Percentiles rank a stretch among this genome's conserved stretches.
Conservation (phyloP, 2,888 invertebrate genomes). For the Plagodis dolabraria region DNA sequence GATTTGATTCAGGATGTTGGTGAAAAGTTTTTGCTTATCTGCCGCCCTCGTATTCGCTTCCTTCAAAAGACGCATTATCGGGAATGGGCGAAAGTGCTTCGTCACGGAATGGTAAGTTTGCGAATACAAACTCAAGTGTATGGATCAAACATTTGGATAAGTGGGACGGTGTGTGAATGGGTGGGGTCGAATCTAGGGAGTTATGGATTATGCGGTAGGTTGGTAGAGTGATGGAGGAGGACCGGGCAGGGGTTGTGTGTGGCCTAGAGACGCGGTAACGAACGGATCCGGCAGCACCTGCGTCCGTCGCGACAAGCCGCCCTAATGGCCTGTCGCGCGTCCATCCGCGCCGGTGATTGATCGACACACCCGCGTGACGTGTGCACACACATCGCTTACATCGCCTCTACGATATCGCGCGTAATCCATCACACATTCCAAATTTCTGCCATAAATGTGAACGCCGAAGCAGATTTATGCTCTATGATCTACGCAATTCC, state of each 20-base stretch:
- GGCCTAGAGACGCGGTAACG: conserved; percentile 43
- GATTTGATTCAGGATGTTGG: neutral
- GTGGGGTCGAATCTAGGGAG: conserved; percentile 31
- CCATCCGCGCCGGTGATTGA: conserved; percentile 79
- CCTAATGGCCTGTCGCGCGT: conserved; percentile 81
- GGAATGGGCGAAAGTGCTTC: conserved; percentile 14
- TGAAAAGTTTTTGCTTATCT: conserved; percentile 5
- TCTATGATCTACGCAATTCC: conserved; percentile 39
- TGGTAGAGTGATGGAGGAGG: conserved; percentile 57
- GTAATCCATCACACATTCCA: conserved; percentile 73
- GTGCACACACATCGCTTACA: conserved; percentile 71
- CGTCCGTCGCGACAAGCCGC: conserved; percentile 59
- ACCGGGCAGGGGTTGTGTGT: conserved; percentile 41
- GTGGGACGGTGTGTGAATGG: conserved; percentile 24
- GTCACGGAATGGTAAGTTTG: conserved; percentile 18
- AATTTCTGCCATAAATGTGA: conserved; percentile 50
- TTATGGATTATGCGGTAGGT: conserved; percentile 55
- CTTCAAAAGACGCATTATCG: conserved; percentile 9
- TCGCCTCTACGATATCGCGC: conserved; percentile 62
- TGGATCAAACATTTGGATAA: conserved; percentile 30
- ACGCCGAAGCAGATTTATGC: conserved; percentile 40
- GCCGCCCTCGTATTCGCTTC: conserved; percentile 7
- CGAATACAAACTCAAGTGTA: conserved; percentile 14
- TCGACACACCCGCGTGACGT: conserved; percentile 73
- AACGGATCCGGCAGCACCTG: conserved; percentile 59